Evolutionary conservation across 2,113 vertebrate species (phyloP).

Genomic region (western clawed frog (Xenopus tropicalis)): DNA sequence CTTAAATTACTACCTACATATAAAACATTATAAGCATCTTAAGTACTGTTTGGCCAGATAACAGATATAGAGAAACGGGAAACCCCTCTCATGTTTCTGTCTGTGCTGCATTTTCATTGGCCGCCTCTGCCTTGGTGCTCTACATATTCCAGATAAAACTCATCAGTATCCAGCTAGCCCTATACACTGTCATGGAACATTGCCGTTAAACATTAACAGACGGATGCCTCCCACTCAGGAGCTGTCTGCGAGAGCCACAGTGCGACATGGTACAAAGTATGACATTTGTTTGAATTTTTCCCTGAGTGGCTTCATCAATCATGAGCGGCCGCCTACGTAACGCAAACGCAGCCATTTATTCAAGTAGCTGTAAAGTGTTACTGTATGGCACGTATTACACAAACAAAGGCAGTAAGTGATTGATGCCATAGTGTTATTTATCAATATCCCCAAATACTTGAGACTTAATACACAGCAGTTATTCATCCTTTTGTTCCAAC

Average conservation of each 20-base stretch:
- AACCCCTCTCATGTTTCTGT: too few species aligned
- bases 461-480: background rate
- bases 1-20: too few species aligned
- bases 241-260: background rate
- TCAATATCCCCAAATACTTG: background rate
- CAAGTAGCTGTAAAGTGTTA: background rate
- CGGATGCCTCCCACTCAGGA: background rate
- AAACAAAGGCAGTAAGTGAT: background rate
- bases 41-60: too few species aligned
- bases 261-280: constrained; percentile 6
- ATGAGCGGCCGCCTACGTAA: constrained; percentile 9
- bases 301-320: constrained; percentile 21
- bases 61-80: too few species aligned
- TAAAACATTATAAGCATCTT: too few species aligned
- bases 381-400: too few species aligned
- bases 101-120: too few species aligned
- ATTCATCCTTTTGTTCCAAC: background rate
- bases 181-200: background rate
- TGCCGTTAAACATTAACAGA: constrained; percentile 22
- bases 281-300: constrained; percentile 14
- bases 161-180: too few species aligned
- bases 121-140: too few species aligned
- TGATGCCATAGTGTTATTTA: background rate
- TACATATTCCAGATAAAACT: too few species aligned
- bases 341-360: background rate